Base-by-base conservation (phyloP, 2,797 vertebrate genomes). In the Mustela erminea region DNA sequence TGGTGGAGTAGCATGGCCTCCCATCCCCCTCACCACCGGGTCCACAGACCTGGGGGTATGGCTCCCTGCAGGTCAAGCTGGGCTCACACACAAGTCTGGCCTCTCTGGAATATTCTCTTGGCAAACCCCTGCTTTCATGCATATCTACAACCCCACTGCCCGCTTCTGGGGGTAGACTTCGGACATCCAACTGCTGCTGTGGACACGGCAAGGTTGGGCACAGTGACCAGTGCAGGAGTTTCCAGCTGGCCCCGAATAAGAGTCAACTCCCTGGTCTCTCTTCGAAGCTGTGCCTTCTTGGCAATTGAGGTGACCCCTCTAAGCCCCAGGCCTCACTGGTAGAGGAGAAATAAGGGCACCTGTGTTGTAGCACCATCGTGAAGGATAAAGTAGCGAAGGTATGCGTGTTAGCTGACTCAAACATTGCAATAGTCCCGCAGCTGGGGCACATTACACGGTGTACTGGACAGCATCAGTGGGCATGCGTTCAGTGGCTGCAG, bases 211-310 rank as follows among this genome's bases (percentile, higher is more conserved):
- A 77, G 56, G 52, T 43, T 4, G 0, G 2, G 9, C 23, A 27
- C 0, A 1, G 43, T 8, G 58, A 72, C 9, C 15, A 14, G 58
- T 29, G 8, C 4, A 0, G 0, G 43, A 62, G 25, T 21, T 70
- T 56, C 68, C 20, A 72, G 20, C 29, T 62, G 35, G 3, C 54
- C 80, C 35, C 1, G 3, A n/a, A 17, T 15, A 35, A n/a, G 43
- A 58, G 38, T 68, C 49, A 82, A n/a, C 8, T 23, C 27, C 43
- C 25, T 56, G 54, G 32, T 87, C 64, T 86, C n/a, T 32, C 17
- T 60, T n/a, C 2, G 1, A 23, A 35, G 68, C 54, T 46, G 2
- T 68, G 68, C 49, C 17, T 49, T n/a, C 58, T 68, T 41, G 35
- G 43, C n/a, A 23, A 77, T 21, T 5, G 58, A 66, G 23, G 8